These are phyloP conservation scores for Diorhabda sublineata DNA, from an alignment of 1,140 invertebrate genomes.

Conservation along the genomic window DNA sequence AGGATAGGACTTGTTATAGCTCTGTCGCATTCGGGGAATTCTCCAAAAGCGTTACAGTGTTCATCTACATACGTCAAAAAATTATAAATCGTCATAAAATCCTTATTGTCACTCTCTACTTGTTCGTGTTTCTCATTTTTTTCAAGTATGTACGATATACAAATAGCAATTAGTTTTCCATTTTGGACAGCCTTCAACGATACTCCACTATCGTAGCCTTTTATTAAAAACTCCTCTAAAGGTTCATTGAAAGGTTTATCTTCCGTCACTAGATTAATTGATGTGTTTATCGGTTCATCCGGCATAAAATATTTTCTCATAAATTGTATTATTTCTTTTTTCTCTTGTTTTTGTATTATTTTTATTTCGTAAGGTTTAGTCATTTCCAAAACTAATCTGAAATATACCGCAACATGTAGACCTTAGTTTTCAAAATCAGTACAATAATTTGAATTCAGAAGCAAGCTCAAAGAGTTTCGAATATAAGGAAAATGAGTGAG, in stretches of 20 bases:
- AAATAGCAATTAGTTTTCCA: conserved; percentile 59
- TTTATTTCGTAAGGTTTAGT: not conserved
- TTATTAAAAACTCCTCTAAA: not conserved
- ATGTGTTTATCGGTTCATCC: conserved; percentile 3
- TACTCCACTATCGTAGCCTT: not conserved
- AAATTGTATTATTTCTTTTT: not conserved
- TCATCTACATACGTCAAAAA: conserved; percentile 57
- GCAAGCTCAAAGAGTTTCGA: no score
- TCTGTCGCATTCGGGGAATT: conserved; percentile 54
- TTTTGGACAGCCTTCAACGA: conserved; percentile 49
- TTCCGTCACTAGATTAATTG: not conserved
- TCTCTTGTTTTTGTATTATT: conserved; percentile 1
- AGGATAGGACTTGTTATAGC: conserved; percentile 61
- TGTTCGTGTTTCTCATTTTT: conserved; percentile 46
- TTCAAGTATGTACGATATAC: conserved; percentile 40
- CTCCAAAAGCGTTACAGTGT: conserved; percentile 53
- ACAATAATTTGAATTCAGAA: no score
- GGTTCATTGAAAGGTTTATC: not conserved
- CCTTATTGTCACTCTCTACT: conserved; percentile 53
- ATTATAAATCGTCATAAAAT: conserved; percentile 60
- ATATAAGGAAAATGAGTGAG: no score
- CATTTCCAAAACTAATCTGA: no score
- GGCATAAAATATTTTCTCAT: conserved; percentile 10
- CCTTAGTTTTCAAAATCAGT: no score
- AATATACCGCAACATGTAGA: no score